Conservation (phyloP, 2,113 vertebrate species). For the Hystrix cristata region DNA sequence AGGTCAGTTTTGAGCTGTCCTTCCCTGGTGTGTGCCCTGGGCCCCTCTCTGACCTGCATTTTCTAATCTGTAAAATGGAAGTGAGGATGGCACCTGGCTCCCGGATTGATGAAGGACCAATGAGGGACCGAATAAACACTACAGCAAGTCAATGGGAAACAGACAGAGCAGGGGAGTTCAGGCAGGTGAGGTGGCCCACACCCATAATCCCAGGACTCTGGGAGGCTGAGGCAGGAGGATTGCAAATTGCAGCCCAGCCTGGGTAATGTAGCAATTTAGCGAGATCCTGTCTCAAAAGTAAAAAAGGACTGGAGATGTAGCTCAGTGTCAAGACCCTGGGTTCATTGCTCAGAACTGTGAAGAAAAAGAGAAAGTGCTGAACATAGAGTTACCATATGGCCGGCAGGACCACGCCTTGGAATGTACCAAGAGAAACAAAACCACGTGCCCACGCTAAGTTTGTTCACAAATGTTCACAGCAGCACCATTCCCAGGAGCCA, state of each 20-base stretch:
- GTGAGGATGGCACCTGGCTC: neutral
- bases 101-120: too few species aligned
- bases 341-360: neutral
- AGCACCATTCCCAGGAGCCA: neutral
- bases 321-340: neutral
- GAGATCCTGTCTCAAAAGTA: neutral
- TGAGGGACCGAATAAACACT: neutral
- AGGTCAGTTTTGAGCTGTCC: neutral
- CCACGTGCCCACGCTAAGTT: neutral
- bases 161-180: neutral
- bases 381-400: neutral
- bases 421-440: neutral
- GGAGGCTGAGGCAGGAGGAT: neutral
- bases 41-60: neutral
- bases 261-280: neutral
- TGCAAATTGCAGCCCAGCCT: neutral
- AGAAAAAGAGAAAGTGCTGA: neutral
- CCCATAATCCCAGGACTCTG: neutral
- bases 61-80: neutral
- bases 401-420: neutral
- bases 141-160: neutral
- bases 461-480: neutral
- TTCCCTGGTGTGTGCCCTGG: neutral
- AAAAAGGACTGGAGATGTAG: neutral
- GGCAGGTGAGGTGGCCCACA: neutral